Evolutionary conservation across 2,797 vertebrate species (phyloP).

Genomic region (Molossus molossus): DNA sequence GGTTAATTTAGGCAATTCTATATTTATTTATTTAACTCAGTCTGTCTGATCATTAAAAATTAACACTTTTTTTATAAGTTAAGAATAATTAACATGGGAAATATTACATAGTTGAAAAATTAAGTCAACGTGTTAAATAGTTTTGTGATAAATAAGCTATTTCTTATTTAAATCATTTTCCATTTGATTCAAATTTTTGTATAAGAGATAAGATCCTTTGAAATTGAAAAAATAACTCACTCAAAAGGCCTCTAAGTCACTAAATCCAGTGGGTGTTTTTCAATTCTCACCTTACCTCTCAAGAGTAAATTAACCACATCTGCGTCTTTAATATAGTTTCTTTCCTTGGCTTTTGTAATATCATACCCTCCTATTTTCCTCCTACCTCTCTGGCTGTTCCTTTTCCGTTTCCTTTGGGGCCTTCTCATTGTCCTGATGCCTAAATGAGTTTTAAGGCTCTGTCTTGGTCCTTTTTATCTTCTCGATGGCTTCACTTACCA

Average conservation of each 20-base stretch:
- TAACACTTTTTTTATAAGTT: constrained; percentile 16
- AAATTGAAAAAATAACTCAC: neutral
- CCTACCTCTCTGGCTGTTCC: neutral
- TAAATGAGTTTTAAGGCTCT: neutral
- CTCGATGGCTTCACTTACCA: neutral
- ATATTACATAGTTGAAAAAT: constrained; percentile 28
- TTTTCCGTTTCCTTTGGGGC: neutral
- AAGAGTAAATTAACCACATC: neutral
- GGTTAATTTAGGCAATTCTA: neutral
- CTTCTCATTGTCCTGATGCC: neutral
- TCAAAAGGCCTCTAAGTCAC: neutral
- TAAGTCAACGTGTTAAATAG: constrained; percentile 32
- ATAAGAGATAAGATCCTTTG: neutral
- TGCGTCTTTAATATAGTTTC: neutral
- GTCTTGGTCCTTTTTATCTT: neutral
- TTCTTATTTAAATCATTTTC: constrained; percentile 58
- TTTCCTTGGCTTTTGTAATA: neutral
- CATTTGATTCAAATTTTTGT: constrained; percentile 60
- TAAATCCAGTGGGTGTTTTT: neutral
- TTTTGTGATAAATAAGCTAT: neutral
- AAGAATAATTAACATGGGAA: neutral
- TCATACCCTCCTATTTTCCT: neutral
- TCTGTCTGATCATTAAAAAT: neutral
- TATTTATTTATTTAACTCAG: constrained; percentile 29
- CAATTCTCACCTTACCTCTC: neutral